Conservation (phyloP, 2,113 vertebrate species). For the Galeopterus variegatus region DNA sequence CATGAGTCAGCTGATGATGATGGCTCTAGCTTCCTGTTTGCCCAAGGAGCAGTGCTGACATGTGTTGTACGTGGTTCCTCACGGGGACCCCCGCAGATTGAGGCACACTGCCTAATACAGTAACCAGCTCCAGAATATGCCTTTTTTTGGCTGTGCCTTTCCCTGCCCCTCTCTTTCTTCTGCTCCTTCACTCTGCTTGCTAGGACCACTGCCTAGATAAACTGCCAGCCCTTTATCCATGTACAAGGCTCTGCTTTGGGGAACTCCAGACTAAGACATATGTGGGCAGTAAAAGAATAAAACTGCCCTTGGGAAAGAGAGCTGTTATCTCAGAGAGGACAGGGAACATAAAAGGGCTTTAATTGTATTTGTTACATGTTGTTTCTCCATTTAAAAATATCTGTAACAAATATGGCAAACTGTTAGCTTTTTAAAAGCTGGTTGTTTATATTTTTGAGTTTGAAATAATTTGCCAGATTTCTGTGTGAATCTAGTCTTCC, state of each 20-base stretch:
- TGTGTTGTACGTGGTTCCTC: background rate
- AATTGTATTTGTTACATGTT: background rate
- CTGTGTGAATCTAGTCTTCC: background rate
- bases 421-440: background rate
- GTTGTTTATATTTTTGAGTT: background rate
- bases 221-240: accelerated
- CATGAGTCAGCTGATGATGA: background rate
- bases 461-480: background rate
- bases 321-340: no score
- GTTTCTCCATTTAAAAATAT: conserved; percentile 7
- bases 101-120: background rate
- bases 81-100: background rate
- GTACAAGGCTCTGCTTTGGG: background rate
- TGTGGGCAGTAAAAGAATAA: background rate
- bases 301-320: background rate
- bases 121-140: accelerated
- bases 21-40: background rate
- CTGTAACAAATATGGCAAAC: background rate
- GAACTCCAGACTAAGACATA: background rate
- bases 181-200: background rate
- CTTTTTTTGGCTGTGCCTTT: background rate
- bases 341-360: background rate
- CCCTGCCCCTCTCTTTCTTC: background rate
- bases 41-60: background rate
- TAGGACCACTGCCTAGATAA: no score